Percentiles rank a stretch among this genome's conserved stretches.
phyloP scores from a whole-genome alignment of 2,113 vertebrate species.

The Oncorhynchus masou region DNA sequence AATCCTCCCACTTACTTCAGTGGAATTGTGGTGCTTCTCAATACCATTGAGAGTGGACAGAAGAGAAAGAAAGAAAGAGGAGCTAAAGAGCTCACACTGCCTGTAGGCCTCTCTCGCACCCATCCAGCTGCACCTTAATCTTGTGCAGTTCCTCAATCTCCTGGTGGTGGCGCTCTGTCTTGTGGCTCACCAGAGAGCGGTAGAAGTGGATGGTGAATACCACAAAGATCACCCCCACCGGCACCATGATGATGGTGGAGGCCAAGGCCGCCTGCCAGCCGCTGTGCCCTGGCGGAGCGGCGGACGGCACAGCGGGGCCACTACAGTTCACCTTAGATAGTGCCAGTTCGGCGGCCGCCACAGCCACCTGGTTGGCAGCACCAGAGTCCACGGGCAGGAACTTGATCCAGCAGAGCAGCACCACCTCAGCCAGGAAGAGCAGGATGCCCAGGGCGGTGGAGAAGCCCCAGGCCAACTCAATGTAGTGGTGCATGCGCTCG shows the following conservation, averaged over 20 bases:
- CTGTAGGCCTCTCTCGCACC: conserved; percentile 89
- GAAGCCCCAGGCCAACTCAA: conserved; percentile 98
- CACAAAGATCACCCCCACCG: conserved; percentile 92
- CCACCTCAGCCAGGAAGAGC: conserved; percentile 92
- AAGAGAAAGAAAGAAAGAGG: not conserved
- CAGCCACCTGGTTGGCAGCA: conserved; percentile 33
- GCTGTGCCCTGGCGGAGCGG: conserved; percentile 49
- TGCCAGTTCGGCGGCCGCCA: conserved; percentile 56
- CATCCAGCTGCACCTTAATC: conserved; percentile 94
- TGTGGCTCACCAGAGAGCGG: conserved; percentile 93
- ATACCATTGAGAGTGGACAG: not conserved
- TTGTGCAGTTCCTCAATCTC: conserved; percentile 98
- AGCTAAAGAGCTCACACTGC: conserved; percentile 53
- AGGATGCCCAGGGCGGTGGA: conserved; percentile 96
- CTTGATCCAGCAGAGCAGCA: conserved; percentile 98
- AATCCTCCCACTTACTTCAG: not conserved
- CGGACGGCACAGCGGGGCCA: fast-evolving
- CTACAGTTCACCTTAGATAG: conserved; percentile 48
- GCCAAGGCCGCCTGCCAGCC: conserved; percentile 91
- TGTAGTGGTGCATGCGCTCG: conserved; percentile 96
- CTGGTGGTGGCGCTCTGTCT: conserved; percentile 92
- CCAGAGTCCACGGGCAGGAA: conserved; percentile 87
- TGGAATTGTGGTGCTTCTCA: not conserved
- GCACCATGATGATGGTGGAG: conserved; percentile 98
- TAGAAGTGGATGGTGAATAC: conserved; percentile 98